Evolutionary conservation across 2,797 vertebrate genomes (phyloP), one percentile per base, ranked within the genome.

Genomic region (Malurus splendens): DNA sequence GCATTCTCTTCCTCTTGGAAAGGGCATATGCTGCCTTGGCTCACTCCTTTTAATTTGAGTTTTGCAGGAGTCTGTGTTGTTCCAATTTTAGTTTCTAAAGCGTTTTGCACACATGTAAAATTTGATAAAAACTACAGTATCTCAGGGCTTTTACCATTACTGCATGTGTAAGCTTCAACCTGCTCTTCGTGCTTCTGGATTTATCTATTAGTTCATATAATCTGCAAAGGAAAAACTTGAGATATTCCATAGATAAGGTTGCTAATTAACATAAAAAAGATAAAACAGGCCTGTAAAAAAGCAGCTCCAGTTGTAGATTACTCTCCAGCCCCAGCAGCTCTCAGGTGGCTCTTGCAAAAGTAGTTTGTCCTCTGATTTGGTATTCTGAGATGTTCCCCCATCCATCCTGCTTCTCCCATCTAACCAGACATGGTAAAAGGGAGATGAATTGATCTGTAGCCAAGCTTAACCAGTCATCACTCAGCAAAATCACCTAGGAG

Each of bases 31-130:
- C 94, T 95, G 57, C 84, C 94, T 96, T 90, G 86, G 83, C 94
- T 93, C 93, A 83, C 66, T 96, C 86, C 59, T 95, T 91, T 95
- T 83, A 87, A 94, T 93, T 93, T 91, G 92, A 95, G 93, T 96
- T 92, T 91, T 94, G 86, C 84, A 91, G 90, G 79, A 90, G 86
- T 82, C 90, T 90, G 36, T 91, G 91, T 87, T 92, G 70, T 90
- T 94, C 76, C 93, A 92, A 56, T 94, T 95, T 93, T 92, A 91
- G 82, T 94, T 93, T 95, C 82, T 86, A 83, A 93, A 87, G 67
- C 67, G 62, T 90, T 90, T 85, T 75, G 73, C 55, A 59, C 44
- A 47, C 55, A n/a, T 59, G 72, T 76, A 48, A 85, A 91, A 54
- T 60, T 66, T 79, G 88, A 87, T 89, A 70, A 83, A 90, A 93